These are phyloP conservation scores for Psammodynastes pulverulentus DNA, from an alignment of 2,113 vertebrate genomes.

Conservation along the genomic window DNA sequence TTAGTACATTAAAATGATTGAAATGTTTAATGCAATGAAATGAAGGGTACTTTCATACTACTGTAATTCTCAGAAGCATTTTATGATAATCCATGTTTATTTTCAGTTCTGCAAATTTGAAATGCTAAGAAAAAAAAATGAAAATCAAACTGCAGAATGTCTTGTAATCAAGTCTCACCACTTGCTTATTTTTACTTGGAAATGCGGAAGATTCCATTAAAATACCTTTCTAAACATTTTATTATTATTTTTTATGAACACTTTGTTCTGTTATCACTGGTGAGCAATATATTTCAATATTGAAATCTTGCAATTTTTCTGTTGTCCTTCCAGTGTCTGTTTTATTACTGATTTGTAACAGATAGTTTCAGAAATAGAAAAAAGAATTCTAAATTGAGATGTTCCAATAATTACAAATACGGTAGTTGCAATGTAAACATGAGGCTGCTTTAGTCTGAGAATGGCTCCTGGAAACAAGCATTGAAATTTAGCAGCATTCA, in stretches of 20 bases:
- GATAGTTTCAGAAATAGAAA: neutral
- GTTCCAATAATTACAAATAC: neutral
- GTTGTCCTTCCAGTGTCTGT: neutral
- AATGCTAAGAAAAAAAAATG: neutral
- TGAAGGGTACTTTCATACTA: neutral
- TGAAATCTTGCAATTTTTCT: neutral
- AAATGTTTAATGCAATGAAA: neutral
- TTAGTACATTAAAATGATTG: neutral
- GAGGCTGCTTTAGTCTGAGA: too few relatives aligned
- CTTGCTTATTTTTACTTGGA: neutral
- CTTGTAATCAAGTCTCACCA: neutral
- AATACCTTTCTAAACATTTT: neutral
- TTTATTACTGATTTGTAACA: neutral
- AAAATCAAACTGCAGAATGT: neutral
- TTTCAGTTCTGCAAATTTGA: neutral
- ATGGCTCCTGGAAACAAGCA: neutral
- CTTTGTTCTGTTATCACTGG: neutral
- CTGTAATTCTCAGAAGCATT: neutral
- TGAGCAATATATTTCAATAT: neutral
- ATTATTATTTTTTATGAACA: neutral
- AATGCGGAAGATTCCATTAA: neutral
- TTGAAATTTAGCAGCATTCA: neutral
- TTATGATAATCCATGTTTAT: neutral
- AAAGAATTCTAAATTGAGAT: neutral
- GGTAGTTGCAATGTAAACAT: neutral